These are phyloP conservation scores for Bos javanicus DNA, from an alignment of 2,113 vertebrate genomes.

Conservation along the genomic window DNA sequence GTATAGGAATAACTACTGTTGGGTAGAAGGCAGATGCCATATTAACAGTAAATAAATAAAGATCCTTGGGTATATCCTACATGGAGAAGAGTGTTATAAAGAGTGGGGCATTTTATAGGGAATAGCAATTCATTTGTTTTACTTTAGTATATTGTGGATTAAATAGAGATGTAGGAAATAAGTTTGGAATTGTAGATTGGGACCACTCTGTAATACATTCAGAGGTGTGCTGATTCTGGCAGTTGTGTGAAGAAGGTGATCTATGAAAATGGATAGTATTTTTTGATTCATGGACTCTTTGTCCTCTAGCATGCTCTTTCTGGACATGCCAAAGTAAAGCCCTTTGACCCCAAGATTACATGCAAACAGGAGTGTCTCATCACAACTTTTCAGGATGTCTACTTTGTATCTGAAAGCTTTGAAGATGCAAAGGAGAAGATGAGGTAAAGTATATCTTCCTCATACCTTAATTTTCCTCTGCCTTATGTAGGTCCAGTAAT, in stretches of 20 bases:
- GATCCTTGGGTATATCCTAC: not conserved
- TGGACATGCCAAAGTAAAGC: slow-evolving; percentile 89
- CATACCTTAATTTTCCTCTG: not conserved
- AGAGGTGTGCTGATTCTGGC: not conserved
- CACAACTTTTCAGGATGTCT: slow-evolving; percentile 96
- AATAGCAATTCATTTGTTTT: not conserved
- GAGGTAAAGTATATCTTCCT: slow-evolving; percentile 83
- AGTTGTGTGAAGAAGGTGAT: not conserved
- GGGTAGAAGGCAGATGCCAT: not conserved
- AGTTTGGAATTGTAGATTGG: not conserved
- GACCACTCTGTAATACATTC: not conserved
- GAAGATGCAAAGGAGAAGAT: slow-evolving; percentile 97
- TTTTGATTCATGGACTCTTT: slow-evolving; percentile 21
- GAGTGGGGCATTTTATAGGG: not conserved
- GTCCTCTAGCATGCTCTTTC: slow-evolving; percentile 89
- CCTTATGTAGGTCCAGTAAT: not conserved
- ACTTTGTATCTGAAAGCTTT: slow-evolving; percentile 96
- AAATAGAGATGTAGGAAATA: not conserved
- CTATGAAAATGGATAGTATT: not conserved
- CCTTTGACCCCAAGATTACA: slow-evolving; percentile 92
- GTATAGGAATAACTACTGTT: not conserved
- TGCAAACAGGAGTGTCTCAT: slow-evolving; percentile 96
- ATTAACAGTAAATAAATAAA: not conserved
- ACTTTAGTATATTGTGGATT: not conserved
- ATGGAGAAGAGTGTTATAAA: not conserved